These are phyloP conservation scores for Solea senegalensis DNA, from an alignment of 2,113 vertebrate species.

Conservation along the genomic window DNA sequence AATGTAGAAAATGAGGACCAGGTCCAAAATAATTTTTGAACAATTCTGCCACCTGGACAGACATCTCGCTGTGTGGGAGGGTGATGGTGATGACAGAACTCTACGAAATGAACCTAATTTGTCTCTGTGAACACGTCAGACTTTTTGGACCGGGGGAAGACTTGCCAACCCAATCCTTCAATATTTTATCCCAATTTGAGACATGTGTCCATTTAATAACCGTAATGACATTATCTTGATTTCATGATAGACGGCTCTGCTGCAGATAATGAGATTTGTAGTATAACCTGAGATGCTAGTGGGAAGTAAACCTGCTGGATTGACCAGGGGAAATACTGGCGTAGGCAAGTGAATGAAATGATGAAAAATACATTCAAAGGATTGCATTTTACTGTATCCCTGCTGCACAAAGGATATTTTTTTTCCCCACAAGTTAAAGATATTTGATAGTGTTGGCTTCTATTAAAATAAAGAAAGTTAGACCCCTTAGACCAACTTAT, in stretches of 20 bases:
- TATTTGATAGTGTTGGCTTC: too few species aligned
- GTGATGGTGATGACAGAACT: conserved; percentile 28
- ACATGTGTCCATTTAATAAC: background rate
- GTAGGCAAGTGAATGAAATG: background rate
- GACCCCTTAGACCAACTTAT: background rate
- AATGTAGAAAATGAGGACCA: conserved; percentile 10
- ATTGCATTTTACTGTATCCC: background rate
- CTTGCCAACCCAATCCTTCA: background rate
- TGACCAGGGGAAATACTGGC: background rate
- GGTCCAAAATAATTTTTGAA: conserved; percentile 25
- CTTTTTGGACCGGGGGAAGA: background rate
- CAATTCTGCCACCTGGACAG: conserved; percentile 37
- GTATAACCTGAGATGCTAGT: background rate
- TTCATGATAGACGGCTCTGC: background rate
- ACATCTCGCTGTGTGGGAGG: conserved; percentile 46
- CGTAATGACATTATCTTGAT: background rate
- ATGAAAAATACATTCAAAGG: background rate
- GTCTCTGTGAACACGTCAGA: conserved; percentile 13
- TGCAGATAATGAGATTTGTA: background rate
- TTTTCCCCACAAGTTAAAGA: too few species aligned
- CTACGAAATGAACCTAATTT: conserved; percentile 32
- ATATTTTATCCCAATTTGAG: background rate
- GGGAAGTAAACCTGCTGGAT: background rate
- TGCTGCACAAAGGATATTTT: too few species aligned
- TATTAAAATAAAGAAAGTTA: background rate